A percentile compares a stretch with the other conserved stretches of the same genome.
phyloP scores from a whole-genome alignment of 2,888 invertebrate genomes.

The Drosophila acutilabella region DNA sequence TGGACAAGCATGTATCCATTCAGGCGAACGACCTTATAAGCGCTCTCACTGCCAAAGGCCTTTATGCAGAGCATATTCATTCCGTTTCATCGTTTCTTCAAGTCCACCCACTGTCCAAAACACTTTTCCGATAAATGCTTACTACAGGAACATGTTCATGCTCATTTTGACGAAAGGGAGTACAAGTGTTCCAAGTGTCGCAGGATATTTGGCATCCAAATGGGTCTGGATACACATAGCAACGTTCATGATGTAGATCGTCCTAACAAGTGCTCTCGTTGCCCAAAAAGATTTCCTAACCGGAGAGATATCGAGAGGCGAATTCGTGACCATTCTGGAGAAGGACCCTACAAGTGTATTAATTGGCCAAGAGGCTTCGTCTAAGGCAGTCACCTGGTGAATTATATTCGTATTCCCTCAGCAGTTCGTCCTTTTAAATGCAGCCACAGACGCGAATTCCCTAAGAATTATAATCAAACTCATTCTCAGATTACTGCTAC shows the following conservation, averaged over 20 bases:
- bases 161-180: neutral
- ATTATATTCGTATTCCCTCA: constrained; percentile 1
- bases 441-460: neutral
- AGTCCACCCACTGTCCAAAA: constrained; percentile 10
- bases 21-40: too few species aligned
- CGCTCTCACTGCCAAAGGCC: too few species aligned
- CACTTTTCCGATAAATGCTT: neutral
- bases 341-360: constrained; percentile 1
- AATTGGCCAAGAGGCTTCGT: neutral
- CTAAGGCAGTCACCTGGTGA: neutral
- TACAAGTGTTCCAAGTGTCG: neutral
- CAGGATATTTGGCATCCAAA: neutral
- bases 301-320: neutral
- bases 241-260: neutral
- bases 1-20: too few species aligned
- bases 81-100: too few species aligned
- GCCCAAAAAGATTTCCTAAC: too few species aligned
- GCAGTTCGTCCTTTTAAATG: neutral
- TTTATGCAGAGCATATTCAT: too few species aligned
- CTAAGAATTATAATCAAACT: neutral
- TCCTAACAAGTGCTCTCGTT: neutral
- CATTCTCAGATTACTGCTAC: neutral
- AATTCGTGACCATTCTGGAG: constrained; percentile 1
- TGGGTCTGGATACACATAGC: neutral
- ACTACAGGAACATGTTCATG: neutral